These are phyloP conservation scores for Ctenopoma multispine DNA, from an alignment of 2,797 vertebrate genomes.

Conservation along the genomic window DNA sequence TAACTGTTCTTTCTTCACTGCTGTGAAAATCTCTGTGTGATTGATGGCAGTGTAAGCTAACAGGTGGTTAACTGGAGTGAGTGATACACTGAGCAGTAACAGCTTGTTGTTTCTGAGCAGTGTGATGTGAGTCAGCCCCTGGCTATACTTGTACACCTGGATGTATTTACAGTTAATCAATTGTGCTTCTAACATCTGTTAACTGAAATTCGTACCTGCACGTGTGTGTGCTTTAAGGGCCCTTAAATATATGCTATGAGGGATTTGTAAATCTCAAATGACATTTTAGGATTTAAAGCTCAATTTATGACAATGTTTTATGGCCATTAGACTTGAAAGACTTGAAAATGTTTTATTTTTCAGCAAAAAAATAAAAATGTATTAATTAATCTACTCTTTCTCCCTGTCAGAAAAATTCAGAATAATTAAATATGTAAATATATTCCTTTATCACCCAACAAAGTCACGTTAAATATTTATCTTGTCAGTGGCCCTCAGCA, in stretches of 20 bases:
- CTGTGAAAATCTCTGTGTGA: constrained; percentile 34
- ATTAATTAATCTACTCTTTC: too few species aligned
- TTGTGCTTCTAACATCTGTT: constrained; percentile 30
- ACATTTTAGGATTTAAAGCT: background rate
- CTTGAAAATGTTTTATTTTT: too few species aligned
- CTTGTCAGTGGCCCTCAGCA: constrained; percentile 11
- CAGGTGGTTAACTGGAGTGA: constrained; percentile 38
- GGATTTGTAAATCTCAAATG: background rate
- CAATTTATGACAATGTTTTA: background rate
- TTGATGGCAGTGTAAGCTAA: constrained; percentile 24
- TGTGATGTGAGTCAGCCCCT: constrained; percentile 1
- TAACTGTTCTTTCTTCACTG: constrained; percentile 13
- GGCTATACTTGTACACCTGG: constrained; percentile 23
- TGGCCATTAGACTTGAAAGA: too few species aligned
- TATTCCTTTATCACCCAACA: background rate
- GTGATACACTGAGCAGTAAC: constrained; percentile 14
- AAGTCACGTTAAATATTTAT: constrained; percentile 10
- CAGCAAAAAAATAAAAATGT: too few species aligned
- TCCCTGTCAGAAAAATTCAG: background rate
- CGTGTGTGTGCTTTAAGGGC: background rate
- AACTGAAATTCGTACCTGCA: constrained; percentile 4
- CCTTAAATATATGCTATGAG: background rate
- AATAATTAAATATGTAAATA: background rate
- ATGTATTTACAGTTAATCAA: constrained; percentile 24
- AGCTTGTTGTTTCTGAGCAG: constrained; percentile 8